phyloP scores from a whole-genome alignment of 2,113 vertebrate species.

The Caloenas nicobarica region DNA sequence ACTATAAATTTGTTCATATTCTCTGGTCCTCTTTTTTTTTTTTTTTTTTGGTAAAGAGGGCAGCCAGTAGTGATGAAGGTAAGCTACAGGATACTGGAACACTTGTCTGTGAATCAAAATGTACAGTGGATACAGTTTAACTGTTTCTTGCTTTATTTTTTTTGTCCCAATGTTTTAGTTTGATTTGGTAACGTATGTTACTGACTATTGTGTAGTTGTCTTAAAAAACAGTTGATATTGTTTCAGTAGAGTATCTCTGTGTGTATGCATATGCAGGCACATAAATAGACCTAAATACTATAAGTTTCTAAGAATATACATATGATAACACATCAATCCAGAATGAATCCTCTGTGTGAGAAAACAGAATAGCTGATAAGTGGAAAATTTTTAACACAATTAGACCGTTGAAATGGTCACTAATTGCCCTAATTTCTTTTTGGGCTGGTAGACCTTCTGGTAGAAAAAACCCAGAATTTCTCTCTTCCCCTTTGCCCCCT shows the following conservation, averaged over 20 bases:
- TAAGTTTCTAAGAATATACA: background rate
- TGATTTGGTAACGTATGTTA: background rate
- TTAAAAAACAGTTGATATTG: background rate
- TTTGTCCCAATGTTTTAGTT: background rate
- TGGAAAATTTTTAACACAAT: background rate
- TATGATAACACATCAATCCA: background rate
- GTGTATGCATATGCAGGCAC: fast-evolving
- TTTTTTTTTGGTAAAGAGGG: background rate
- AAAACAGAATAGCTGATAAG: background rate
- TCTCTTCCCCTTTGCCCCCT: background rate
- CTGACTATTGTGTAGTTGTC: background rate
- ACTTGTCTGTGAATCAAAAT: background rate
- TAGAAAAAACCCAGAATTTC: background rate
- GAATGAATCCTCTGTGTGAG: background rate
- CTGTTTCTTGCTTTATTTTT: background rate
- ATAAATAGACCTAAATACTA: background rate
- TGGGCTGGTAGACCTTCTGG: background rate
- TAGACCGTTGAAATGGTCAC: background rate
- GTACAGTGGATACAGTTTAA: background rate
- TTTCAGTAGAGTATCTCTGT: background rate
- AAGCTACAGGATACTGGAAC: background rate
- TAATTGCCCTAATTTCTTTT: background rate
- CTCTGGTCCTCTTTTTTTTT: background rate
- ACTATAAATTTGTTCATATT: background rate
- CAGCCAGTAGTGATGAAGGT: background rate